Base-by-base conservation (phyloP, 2,797 vertebrate species). In the Fistularia tabacaria region DNA sequence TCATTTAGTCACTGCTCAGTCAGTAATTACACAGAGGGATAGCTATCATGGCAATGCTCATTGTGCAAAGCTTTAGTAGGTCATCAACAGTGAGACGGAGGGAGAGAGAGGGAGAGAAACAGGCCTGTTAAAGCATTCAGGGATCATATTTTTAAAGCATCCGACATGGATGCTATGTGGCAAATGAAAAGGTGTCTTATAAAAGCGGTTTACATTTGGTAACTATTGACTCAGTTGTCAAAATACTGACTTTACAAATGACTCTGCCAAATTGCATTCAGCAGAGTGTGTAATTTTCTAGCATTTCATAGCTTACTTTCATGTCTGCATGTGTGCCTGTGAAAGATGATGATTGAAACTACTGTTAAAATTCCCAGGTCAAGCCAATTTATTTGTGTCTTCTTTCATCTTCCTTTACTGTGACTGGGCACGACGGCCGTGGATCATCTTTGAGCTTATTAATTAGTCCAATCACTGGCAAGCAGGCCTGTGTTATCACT, bases 381-480 rank as follows among this genome's bases (percentile, higher is more conserved):
- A 77, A 73, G 54, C 54, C 46, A 13, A 62, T 76, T 71, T 64
- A 54, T 56, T 64, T 69, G 57, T n/a, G 38, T 10, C 51, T 40
- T 36, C 14, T n/a, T 25, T 44, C 39, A 43, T 57, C 57, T 45
- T 69, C 58, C 66, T 61, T 70, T 47, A 13, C 71, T 50, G 69
- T 57, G 71, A 70, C 75, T 73, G 71, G 63, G 48, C 67, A 49
- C 74, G 74, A 72, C 74, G 66, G 82, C 63, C 50, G 13, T 39
- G 69, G 76, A 86, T 86, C 82, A 84, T 88, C 77, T 76, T 67
- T 73, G 85, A 85, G 73, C 68, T 80, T 80, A 82, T 88, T 85
- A 87, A 88, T 88, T 87, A 88, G 85, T 74, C 83, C 80, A 86
- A 87, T 87, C 85, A 82, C 73, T 67, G 79, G 79, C 83, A 77